Base-by-base conservation (phyloP, 2,797 vertebrate species). In the Lutjanus argentimaculatus region DNA sequence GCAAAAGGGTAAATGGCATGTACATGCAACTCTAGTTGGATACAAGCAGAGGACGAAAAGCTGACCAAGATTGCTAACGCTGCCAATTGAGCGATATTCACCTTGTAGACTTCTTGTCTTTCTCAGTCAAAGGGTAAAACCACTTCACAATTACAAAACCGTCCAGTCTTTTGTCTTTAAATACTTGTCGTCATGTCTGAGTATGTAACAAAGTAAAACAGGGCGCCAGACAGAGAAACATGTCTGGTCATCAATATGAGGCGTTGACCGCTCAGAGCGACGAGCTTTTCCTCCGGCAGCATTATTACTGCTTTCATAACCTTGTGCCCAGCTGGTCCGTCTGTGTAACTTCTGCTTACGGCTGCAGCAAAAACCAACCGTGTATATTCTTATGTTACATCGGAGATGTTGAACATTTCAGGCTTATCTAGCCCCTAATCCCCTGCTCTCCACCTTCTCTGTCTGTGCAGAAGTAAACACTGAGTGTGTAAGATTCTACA, bases 221-320 rank as follows among this genome's bases (percentile, higher is more conserved):
- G 17, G 40, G 61, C 13, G 12, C 6, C 55, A 5, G 16, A 11
- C 10, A 21, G 17, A 1, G 58, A 76, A 76, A 85, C 17, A 10
- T 58, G 70, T 69, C 71, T 0, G 46, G 9, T 87, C 85, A 88
- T 71, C 79, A 79, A 15, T 53, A 66, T 22, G 25, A 79, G 52
- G 40, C 8, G 14, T 71, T 75, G 65, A 78, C 52, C 0, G 3
- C 51, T 80, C 65, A 30, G 11, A 62, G 42, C 75, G 48, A 15
- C 15, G 13, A 11, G 36, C 45, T 69, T 63, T 66, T 46, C 66
- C 56, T 78, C 63, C 73, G 36, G 74, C 75, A 80, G 67, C 52
- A 57, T 75, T 79, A 82, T 80, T 64, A 62, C 79, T 85, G 90
- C 86, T 92, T 83, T 87, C 36, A 19, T 88, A 92, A 91, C 87